Evolutionary conservation across 1,140 invertebrate species (phyloP), one percentile per base, ranked within the genome.

Genomic region (Drosophila nannoptera): DNA sequence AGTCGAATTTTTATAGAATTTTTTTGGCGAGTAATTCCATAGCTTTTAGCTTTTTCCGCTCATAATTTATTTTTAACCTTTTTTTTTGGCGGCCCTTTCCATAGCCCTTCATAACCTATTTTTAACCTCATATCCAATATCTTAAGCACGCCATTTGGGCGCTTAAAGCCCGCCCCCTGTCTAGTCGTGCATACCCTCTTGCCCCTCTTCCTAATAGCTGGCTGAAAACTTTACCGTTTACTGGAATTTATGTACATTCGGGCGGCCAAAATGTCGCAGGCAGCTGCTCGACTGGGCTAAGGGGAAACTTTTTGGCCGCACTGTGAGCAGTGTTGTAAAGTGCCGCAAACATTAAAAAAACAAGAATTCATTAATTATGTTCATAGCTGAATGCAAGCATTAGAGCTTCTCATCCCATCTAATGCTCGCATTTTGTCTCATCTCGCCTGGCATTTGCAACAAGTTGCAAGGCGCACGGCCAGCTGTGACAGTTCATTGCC

Each of bases 331-430:
- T 16, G 40, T 14, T 52, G 11, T 7, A 50, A 62, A 55, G 36
- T 50, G 46, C 12, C n/a, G 7, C 7, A 32, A 29, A 35, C 58
- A 59, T 70, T 70, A 48, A 42, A 16, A 33, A 58, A 58, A 58
- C 59, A 42, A 12, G 59, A 55, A 64, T 64, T 69, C 42, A 69
- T 69, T 58, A 64, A 58, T 78, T 80, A 80, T 78, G 77, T 16
- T 80, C 76, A 78, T 76, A 68, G n/a, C 7, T 7, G 8, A 48
- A 9, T 38, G 38, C 32, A 16, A 29, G 46, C 55, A 78, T 75
- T 45, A 75, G 54, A 69, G 71, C 32, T 22, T 22, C 22, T 22
- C 22, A 22, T 22, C 22, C 3, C 22, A 1, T 22, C 22, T 22
- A 22, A 22, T 22, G 4, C 14, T 32, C 12, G 40, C 29, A n/a